Evolutionary conservation across 2,888 invertebrate genomes (phyloP).

Genomic region (Caenorhabditis angaria): DNA sequence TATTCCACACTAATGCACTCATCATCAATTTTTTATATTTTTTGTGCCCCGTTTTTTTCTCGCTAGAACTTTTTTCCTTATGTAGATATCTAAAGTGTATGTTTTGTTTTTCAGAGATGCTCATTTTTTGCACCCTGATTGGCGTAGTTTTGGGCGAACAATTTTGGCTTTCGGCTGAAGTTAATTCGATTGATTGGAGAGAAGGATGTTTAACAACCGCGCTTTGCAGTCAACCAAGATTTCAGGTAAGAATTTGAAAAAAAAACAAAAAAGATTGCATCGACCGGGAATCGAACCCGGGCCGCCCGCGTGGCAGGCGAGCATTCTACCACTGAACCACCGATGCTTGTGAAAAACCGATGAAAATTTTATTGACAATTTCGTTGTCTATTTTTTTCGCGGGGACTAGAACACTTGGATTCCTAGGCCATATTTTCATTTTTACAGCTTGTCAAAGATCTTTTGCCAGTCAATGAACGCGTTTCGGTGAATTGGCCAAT

Average conservation of each 20-base stretch:
- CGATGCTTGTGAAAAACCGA: conserved; percentile 21
- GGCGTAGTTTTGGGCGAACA: not conserved
- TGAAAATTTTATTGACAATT: conserved; percentile 3
- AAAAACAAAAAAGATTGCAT: too few species aligned
- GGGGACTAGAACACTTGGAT: not conserved
- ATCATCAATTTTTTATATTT: conserved; percentile 1
- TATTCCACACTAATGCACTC: conserved; percentile 1
- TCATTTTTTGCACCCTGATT: not conserved
- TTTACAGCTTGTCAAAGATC: conserved; percentile 49
- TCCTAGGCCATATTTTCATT: not conserved
- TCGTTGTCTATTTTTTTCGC: not conserved
- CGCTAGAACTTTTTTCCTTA: not conserved
- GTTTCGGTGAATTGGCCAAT: conserved; percentile 58
- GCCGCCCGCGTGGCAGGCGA: conserved; percentile 69
- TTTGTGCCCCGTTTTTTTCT: not conserved
- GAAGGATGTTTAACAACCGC: conserved; percentile 67
- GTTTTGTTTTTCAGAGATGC: not conserved
- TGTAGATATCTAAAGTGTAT: not conserved
- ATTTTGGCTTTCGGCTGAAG: conserved; percentile 67
- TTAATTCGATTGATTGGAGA: conserved; percentile 61
- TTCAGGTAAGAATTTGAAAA: conserved; percentile 40
- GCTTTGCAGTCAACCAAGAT: conserved; percentile 62
- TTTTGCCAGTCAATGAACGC: conserved; percentile 51
- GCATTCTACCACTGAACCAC: conserved; percentile 71
- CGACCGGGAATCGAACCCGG: conserved; percentile 68